These are phyloP conservation scores for Coranthus polyacanthus DNA, from an alignment of 2,797 vertebrate species.

Conservation along the genomic window DNA sequence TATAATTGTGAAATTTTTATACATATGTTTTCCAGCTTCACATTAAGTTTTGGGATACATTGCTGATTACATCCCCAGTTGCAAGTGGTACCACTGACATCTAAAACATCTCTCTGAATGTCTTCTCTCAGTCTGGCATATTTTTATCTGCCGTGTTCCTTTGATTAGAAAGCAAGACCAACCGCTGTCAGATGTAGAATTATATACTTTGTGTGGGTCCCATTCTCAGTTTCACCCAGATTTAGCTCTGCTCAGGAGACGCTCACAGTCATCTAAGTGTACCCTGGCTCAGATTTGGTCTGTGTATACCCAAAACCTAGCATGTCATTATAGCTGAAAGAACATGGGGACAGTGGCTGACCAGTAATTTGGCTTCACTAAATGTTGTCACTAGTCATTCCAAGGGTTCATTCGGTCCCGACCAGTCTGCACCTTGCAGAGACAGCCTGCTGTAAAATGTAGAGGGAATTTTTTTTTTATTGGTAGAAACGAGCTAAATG, in stretches of 20 bases:
- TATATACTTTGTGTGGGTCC: conserved; percentile 55
- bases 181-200: conserved; percentile 51
- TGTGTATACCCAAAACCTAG: conserved; percentile 50
- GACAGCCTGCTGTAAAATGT: background rate
- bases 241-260: conserved; percentile 60
- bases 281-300: conserved; percentile 55
- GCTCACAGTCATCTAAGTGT: conserved; percentile 61
- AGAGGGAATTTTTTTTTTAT: background rate
- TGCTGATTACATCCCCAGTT: conserved; percentile 9
- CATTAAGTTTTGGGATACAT: background rate
- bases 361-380: conserved; percentile 66
- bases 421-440: conserved; percentile 33
- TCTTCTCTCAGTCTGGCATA: conserved; percentile 31
- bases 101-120: conserved; percentile 2
- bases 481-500: background rate
- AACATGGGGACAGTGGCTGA: conserved; percentile 68
- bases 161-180: conserved; percentile 59
- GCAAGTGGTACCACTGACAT: conserved; percentile 6
- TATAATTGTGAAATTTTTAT: background rate
- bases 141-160: conserved; percentile 39
- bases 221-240: conserved; percentile 54
- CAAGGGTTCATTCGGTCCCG: conserved; percentile 25
- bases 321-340: conserved; percentile 73
- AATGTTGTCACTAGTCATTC: conserved; percentile 64
- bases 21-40: background rate